Percentiles rank a stretch among this genome's conserved stretches.
phyloP scores from a whole-genome alignment of 2,888 invertebrate genomes.

The Hypomecis punctinalis region DNA sequence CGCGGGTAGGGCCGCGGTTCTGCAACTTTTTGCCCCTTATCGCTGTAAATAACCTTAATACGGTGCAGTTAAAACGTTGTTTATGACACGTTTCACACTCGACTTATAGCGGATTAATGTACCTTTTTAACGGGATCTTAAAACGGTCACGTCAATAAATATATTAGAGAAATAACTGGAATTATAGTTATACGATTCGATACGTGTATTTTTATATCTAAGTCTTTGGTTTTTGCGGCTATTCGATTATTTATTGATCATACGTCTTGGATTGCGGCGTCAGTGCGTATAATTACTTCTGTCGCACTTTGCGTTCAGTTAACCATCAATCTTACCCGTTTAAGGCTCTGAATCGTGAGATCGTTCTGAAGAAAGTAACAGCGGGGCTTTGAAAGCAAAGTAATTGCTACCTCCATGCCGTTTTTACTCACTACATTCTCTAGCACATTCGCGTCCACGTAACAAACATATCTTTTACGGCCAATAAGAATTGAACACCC shows the following conservation, averaged over 20 bases:
- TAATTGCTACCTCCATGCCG: conserved; percentile 59
- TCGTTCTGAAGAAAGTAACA: conserved; percentile 53
- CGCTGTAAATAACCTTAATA: conserved; percentile 28
- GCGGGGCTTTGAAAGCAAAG: conserved; percentile 62
- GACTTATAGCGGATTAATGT: conserved; percentile 17
- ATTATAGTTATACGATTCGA: conserved; percentile 19
- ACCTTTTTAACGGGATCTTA: conserved; percentile 25
- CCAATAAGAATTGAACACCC: conserved; percentile 9
- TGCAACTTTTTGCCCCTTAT: conserved; percentile 35
- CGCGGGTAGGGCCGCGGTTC: conserved; percentile 33
- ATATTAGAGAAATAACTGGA: conserved; percentile 13
- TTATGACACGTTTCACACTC: conserved; percentile 18
- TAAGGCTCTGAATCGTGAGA: conserved; percentile 49
- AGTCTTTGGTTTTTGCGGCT: conserved; percentile 5
- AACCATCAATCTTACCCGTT: conserved; percentile 34
- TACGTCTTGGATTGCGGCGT: conserved; percentile 15
- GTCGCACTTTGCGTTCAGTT: conserved; percentile 24
- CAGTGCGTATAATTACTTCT: conserved; percentile 25
- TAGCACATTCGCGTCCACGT: conserved; percentile 31
- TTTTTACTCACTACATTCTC: conserved; percentile 32
- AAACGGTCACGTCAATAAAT: conserved; percentile 29
- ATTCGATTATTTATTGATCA: not conserved
- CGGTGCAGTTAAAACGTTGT: conserved; percentile 18
- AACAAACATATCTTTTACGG: conserved; percentile 25
- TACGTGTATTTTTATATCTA: conserved; percentile 3